Base-by-base conservation (phyloP, 2,888 invertebrate genomes). In the Hartigia nigra region DNA sequence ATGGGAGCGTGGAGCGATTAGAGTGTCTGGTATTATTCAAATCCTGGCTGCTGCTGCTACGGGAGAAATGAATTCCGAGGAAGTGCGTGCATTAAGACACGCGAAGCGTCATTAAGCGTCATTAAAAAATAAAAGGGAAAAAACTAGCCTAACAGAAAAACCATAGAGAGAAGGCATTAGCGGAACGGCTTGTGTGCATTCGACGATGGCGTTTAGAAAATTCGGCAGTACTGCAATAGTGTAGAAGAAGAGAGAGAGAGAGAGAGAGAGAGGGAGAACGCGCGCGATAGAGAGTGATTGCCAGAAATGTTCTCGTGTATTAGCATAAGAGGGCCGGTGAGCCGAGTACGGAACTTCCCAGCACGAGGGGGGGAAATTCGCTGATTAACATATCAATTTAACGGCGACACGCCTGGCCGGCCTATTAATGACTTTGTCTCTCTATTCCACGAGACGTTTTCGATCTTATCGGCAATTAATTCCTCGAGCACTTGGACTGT, bases 391-490 rank as follows among this genome's bases (percentile, higher is more conserved):
- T 72, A 32, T 72, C 72, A 31, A 34, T 32, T 72, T 34, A 31
- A 34, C 31, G 72, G 31, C 32, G 72, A 72, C 72, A 72, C 31
- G 32, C 34, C 72, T 23, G 72, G 72, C 72, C 72, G 72, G 31
- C 72, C 55, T 55, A 72, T 34, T 34, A 34, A 72, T 31, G 72
- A 72, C 55, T 55, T 55, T 55, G 55, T 55, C 55, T 80, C 81
- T 79, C 78, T 80, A 80, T 86, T 84, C 82, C 85, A 82, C 82
- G 78, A 84, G 83, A 82, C 84, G 82, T 76, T 55, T 85, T 84
- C 87, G 86, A 85, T 85, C 81, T 85, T 84, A 87, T 87, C 85
- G 86, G 84, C 87, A 87, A 87, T 88, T 88, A 87, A 88, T 88
- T 88, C 55, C 86, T 84, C 85, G 80, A 83, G 82, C 86, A 84